Evolutionary conservation across 2,113 vertebrate genomes (phyloP).

Genomic region (Alosa alosa): DNA sequence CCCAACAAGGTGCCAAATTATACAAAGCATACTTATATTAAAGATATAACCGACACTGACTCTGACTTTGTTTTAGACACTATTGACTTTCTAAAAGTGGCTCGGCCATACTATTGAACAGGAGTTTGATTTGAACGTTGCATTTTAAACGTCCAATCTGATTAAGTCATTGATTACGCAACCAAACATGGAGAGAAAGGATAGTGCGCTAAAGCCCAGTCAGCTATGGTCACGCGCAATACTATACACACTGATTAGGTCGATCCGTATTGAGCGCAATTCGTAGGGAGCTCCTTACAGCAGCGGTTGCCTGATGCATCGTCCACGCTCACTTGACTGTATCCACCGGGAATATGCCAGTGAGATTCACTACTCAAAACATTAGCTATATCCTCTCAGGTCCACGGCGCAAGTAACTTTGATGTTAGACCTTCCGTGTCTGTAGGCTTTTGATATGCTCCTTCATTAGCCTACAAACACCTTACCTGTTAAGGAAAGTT

Average conservation of each 20-base stretch:
- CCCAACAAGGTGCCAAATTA: too few species aligned
- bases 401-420: background rate
- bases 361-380: background rate
- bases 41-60: too few species aligned
- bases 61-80: too few species aligned
- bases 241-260: background rate
- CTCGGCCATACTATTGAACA: slow-evolving; percentile 13
- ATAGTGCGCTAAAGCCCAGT: slow-evolving; percentile 22
- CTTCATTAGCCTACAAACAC: too few species aligned
- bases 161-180: slow-evolving; percentile 38
- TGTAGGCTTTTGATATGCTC: too few species aligned
- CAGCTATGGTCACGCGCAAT: slow-evolving; percentile 9
- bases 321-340: background rate
- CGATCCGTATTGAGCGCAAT: background rate
- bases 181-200: slow-evolving; percentile 22
- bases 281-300: background rate
- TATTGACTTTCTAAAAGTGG: background rate
- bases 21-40: background rate
- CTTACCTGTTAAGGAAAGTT: too few species aligned
- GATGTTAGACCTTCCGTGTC: background rate
- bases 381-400: background rate
- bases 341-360: background rate
- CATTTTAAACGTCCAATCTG: slow-evolving; percentile 26
- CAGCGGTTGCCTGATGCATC: background rate
- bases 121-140: slow-evolving; percentile 27